Evolutionary conservation across 2,797 vertebrate species (phyloP), one percentile per base, ranked within the genome.

Genomic region (Paratrypauchen microcephalus): DNA sequence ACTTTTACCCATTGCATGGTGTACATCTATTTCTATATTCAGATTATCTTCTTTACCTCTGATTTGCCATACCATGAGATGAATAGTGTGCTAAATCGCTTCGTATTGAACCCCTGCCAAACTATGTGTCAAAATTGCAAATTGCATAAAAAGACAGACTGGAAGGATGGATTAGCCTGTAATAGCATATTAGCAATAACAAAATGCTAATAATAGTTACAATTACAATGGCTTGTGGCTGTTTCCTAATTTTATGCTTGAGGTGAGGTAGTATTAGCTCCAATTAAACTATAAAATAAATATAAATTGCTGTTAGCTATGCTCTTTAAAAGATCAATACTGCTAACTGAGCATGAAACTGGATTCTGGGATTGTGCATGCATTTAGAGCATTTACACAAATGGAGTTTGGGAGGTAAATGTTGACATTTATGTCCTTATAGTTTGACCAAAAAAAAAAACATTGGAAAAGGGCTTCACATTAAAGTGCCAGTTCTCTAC

Each of bases 161-260:
- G 36, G 39, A 4, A 24, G 21, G 47, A 63, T 45, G 21, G 61
- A 45, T 63, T 63, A 63, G 36, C 6, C 39, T 32, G 19, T 41
- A 61, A 61, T 41, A 41, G 61, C 61, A 24, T 45, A 63, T 63
- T 63, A 24, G 61, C 15, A 6, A 45, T 24, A 63, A 63, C 61
- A 45, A 63, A 45, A 47, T 47, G 36, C 61, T 45, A 63, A 63
- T 45, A 63, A 26, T 24, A 24, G 21, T 45, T 12, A 45, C 21
- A 63, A 63, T 47, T 45, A 63, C 39, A 24, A 63, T 45, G 21
- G 61, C 61, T 47, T 63, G 36, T 63, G 61, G 36, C 39, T 47
- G 61, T 41, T 63, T 63, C 61, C 61, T 45, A 63, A 63, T 63
- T 45, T 63, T 63, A 63, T 63, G 61, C 61, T 63, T 63, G 61